Evolutionary conservation across 1,140 invertebrate species (phyloP).

Genomic region (Brachionus plicatilis): DNA sequence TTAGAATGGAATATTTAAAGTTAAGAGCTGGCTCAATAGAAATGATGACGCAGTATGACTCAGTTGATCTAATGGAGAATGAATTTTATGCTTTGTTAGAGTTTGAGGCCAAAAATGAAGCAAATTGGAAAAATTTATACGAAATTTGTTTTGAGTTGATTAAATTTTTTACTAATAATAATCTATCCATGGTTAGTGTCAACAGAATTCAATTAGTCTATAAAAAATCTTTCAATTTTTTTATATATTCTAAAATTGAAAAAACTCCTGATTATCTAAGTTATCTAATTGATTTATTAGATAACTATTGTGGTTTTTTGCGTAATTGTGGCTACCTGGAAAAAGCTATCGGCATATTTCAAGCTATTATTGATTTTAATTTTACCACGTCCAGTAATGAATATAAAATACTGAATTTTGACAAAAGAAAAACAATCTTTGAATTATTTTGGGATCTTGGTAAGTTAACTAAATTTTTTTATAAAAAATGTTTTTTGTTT

Average conservation of each 20-base stretch:
- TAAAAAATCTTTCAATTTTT: constrained; percentile 34
- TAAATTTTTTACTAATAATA: neutral
- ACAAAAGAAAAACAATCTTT: neutral
- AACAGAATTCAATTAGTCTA: neutral
- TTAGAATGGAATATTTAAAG: constrained; percentile 31
- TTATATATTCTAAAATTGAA: neutral
- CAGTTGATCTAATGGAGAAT: neutral
- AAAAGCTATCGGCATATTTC: constrained; percentile 22
- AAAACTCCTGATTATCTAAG: neutral
- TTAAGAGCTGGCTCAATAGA: neutral
- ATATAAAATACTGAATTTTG: neutral
- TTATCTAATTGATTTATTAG: neutral
- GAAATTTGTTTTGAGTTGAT: constrained; percentile 30
- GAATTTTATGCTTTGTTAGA: neutral
- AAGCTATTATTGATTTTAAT: constrained; percentile 30
- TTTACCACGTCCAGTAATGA: neutral
- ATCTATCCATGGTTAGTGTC: neutral
- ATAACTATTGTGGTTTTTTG: neutral
- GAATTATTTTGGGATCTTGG: constrained; percentile 15
- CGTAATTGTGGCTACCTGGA: constrained; percentile 6
- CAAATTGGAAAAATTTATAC: neutral
- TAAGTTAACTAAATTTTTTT: neutral
- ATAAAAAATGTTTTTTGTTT: too few species aligned
- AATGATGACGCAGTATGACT: neutral
- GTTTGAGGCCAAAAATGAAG: neutral